Conservation (phyloP, 2,888 invertebrate species). For the Tuberolachnus salignus region DNA sequence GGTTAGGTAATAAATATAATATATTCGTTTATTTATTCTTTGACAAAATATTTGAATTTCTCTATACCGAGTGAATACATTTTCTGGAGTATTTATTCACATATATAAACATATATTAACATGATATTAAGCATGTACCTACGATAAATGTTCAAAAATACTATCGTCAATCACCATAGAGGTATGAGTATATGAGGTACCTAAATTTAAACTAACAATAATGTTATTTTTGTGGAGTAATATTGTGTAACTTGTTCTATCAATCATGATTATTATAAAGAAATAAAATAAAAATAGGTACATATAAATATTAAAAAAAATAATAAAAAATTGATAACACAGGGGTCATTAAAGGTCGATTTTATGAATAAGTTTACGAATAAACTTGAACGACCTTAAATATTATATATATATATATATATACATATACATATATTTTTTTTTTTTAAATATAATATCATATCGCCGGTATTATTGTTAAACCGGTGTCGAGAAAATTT, state of each 20-base stretch:
- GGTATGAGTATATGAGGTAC: background rate
- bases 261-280: conserved; percentile 27
- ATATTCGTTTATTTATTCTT: no score
- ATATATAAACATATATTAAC: no score
- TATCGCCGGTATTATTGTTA: background rate
- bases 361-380: conserved; percentile 14
- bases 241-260: conserved; percentile 41
- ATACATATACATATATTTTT: no score
- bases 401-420: conserved; percentile 19
- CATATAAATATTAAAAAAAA: background rate
- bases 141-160: background rate
- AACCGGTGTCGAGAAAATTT: no score
- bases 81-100: no score
- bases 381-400: conserved; percentile 52
- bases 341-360: conserved; percentile 47
- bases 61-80: no score
- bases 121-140: no score
- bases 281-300: conserved; percentile 6
- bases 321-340: conserved; percentile 35
- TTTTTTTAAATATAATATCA: conserved; percentile 13
- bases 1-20: no score
- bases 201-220: no score
- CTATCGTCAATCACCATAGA: background rate
- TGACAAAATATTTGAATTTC: no score
- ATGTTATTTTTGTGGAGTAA: background rate